Evolutionary conservation across 1,140 invertebrate species (phyloP).

Genomic region (Pantala flavescens): DNA sequence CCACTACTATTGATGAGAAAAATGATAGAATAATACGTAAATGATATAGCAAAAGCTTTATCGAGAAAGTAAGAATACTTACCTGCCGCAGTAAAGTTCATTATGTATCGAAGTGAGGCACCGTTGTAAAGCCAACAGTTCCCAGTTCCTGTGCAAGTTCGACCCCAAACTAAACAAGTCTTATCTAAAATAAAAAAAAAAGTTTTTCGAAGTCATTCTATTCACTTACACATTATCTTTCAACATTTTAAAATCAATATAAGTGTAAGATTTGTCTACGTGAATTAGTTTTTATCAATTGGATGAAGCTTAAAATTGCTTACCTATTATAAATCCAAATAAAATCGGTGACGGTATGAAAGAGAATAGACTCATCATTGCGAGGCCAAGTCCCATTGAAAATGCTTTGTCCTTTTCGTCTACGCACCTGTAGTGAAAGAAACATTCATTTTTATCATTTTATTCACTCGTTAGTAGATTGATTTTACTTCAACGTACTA

Average conservation of each 20-base stretch:
- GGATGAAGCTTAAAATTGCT: slow-evolving; percentile 19
- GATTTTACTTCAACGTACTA: no score
- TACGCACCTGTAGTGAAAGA: slow-evolving; percentile 34
- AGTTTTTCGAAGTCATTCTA: neutral
- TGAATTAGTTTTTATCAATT: no score
- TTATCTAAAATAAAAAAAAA: slow-evolving; percentile 40
- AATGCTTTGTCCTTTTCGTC: slow-evolving; percentile 49
- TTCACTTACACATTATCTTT: neutral
- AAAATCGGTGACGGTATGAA: slow-evolving; percentile 54
- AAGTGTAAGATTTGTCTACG: no score
- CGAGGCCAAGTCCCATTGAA: slow-evolving; percentile 44
- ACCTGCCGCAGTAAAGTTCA: slow-evolving; percentile 57
- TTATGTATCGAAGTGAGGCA: slow-evolving; percentile 46
- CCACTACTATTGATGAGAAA: no score
- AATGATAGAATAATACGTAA: no score
- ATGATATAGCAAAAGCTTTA: no score
- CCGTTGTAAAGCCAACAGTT: slow-evolving; percentile 66
- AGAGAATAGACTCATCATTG: slow-evolving; percentile 39
- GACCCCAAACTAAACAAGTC: slow-evolving; percentile 61
- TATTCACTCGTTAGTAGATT: no score
- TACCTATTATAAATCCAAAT: slow-evolving; percentile 59
- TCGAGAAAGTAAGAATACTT: slow-evolving; percentile 23
- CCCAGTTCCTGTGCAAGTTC: slow-evolving; percentile 56
- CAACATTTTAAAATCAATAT: no score
- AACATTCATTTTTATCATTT: neutral